Percentiles rank a stretch among this genome's conserved stretches.
Conservation (phyloP, 2,113 vertebrate species). For the Etheostoma cragini region DNA sequence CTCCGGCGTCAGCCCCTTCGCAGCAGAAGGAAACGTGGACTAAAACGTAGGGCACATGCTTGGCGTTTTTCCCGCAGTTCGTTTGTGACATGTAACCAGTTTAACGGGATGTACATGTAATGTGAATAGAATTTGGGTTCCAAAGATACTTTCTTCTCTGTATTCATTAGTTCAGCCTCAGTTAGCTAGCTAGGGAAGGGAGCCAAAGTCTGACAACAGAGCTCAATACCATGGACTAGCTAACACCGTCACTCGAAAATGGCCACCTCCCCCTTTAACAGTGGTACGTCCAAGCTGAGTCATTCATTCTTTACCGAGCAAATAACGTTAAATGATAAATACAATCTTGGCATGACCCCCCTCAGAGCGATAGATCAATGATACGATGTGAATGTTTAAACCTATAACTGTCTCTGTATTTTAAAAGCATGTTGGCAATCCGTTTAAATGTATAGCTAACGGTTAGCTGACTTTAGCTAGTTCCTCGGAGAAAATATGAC, state of each 20-base stretch:
- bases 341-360: too few species aligned
- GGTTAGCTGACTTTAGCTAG: not conserved
- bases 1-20: not conserved
- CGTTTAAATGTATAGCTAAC: not conserved
- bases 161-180: too few species aligned
- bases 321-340: not conserved
- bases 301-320: conserved; percentile 62
- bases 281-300: conserved; percentile 58
- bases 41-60: conserved; percentile 20
- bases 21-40: not conserved
- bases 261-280: conserved; percentile 71
- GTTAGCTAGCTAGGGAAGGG: too few species aligned
- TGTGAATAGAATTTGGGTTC: not conserved
- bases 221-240: conserved; percentile 17
- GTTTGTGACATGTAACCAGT: not conserved
- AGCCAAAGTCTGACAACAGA: not conserved
- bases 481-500: not conserved
- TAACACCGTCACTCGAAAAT: conserved; percentile 64
- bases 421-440: not conserved
- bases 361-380: not conserved
- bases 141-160: rapidly evolving
- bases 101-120: too few species aligned
- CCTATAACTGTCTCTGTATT: too few species aligned
- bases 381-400: too few species aligned
- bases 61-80: too few species aligned